Conservation (phyloP, 1,140 invertebrate genomes). For the Ridgeia piscesae region DNA sequence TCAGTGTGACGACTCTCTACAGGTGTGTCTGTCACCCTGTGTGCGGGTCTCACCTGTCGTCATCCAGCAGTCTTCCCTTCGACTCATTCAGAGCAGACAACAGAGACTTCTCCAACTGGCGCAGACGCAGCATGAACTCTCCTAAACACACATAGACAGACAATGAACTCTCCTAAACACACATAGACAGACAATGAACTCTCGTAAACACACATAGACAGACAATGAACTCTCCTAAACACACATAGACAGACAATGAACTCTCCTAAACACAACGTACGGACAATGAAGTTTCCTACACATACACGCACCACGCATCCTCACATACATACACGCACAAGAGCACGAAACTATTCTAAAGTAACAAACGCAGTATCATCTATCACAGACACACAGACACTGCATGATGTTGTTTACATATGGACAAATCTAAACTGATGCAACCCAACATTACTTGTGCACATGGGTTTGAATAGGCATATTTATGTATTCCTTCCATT, state of each 20-base stretch:
- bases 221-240: background rate
- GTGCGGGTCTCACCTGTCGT: slow-evolving; percentile 70
- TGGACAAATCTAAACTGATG: too few species aligned
- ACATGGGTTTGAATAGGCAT: too few species aligned
- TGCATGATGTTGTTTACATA: too few species aligned
- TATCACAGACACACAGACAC: too few species aligned
- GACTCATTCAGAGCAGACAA: slow-evolving; percentile 96
- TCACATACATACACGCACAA: too few species aligned
- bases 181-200: background rate
- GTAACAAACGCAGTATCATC: too few species aligned
- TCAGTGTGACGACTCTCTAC: too few species aligned
- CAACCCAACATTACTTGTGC: too few species aligned
- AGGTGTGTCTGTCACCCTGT: background rate
- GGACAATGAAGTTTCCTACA: background rate
- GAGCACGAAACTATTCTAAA: too few species aligned
- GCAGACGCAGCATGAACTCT: slow-evolving; percentile 93
- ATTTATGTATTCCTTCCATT: too few species aligned
- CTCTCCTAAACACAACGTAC: background rate
- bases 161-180: background rate
- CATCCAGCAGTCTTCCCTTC: slow-evolving; percentile 98
- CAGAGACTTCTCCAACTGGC: slow-evolving; percentile 96
- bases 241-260: background rate
- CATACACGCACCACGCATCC: too few species aligned
- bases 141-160: slow-evolving; percentile 61
- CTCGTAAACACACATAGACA: background rate